Evolutionary conservation across 2,113 vertebrate species (phyloP), one percentile per base, ranked within the genome.

Genomic region (Chloropsis cyanopogon): DNA sequence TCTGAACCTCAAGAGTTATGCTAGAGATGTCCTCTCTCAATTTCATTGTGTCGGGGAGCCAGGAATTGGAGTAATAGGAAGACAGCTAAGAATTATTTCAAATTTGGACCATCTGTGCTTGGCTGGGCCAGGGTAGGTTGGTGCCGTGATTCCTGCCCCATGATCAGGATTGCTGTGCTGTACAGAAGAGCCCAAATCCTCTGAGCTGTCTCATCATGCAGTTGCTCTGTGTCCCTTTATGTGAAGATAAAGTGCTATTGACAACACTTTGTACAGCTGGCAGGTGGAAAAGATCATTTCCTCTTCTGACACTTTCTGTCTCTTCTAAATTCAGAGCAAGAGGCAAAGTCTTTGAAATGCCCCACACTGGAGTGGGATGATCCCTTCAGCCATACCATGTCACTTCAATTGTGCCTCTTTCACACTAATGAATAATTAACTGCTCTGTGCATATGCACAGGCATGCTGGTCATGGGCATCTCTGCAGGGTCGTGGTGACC

Each of bases 371-470:
- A 93, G 37, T 46, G 2, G 20, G 14, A 21, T 25, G 63, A 41
- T 93, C 26, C 46, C 25, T n/a, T 56, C 72, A 33, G 37, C 54
- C 20, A 9, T 82, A 26, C 39, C 33, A 6, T 0, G 14, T 53
- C 3, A 1, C 65, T 90, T 93, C 47, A 56, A 31, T 78, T 2
- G 1, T 35, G 19, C 25, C 31, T 68, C 53, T 56, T 81, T 83
- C 77, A 46, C 19, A 5, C 54, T 84, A 88, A 95, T 92, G 86
- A 95, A 96, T 95, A 93, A 91, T 93, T 96, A 96, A 96, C 95
- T 86, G 60, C 52, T 47, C 64, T 66, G 75, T 70, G 88, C 39
- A 11, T 61, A 8, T 56, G 49, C 46, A 47, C 50, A 42, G 56
- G 17, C 66, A 33, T 0, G 0, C 76, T 90, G 90, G 81, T 86